A percentile compares a stretch with the other conserved stretches of the same genome.
Evolutionary conservation across 2,888 invertebrate species (phyloP).

Genomic region (Hybos culiciformis): DNA sequence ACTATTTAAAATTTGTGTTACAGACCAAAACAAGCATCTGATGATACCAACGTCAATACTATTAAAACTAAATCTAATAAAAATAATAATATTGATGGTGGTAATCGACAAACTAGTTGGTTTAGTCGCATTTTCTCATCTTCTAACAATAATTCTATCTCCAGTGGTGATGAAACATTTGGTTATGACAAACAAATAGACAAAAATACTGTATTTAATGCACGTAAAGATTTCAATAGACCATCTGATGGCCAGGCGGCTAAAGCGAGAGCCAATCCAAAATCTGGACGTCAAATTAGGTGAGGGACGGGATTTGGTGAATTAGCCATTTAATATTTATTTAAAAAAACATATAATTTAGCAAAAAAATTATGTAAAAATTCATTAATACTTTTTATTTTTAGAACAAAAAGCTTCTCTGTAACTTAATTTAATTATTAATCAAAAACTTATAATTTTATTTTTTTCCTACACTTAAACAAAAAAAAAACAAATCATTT

Average conservation of each 20-base stretch:
- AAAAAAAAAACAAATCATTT: no score
- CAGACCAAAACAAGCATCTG: slow-evolving; percentile 12
- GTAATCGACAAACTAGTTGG: no score
- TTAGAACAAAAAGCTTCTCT: no score
- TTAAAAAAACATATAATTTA: no score
- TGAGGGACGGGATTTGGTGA: slow-evolving; percentile 33
- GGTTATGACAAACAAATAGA: background rate
- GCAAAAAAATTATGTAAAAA: no score
- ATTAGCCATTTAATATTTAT: no score
- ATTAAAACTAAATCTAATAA: slow-evolving; percentile 22
- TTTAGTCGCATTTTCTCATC: no score
- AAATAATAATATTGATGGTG: slow-evolving; percentile 23
- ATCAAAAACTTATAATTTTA: no score
- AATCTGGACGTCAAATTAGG: slow-evolving; percentile 38
- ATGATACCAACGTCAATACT: slow-evolving; percentile 12
- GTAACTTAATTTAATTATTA: no score
- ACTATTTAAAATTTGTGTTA: slow-evolving; percentile 14
- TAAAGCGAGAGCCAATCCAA: slow-evolving; percentile 27
- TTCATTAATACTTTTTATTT: no score
- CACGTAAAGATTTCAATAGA: slow-evolving; percentile 34
- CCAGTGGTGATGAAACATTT: slow-evolving; percentile 8
- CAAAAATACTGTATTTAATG: slow-evolving; percentile 20
- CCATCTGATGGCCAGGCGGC: slow-evolving; percentile 30
- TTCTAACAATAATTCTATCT: slow-evolving; percentile 20
- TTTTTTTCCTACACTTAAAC: no score